phyloP scores from a whole-genome alignment of 2,797 vertebrate genomes.

The Sebastes nivosus region DNA sequence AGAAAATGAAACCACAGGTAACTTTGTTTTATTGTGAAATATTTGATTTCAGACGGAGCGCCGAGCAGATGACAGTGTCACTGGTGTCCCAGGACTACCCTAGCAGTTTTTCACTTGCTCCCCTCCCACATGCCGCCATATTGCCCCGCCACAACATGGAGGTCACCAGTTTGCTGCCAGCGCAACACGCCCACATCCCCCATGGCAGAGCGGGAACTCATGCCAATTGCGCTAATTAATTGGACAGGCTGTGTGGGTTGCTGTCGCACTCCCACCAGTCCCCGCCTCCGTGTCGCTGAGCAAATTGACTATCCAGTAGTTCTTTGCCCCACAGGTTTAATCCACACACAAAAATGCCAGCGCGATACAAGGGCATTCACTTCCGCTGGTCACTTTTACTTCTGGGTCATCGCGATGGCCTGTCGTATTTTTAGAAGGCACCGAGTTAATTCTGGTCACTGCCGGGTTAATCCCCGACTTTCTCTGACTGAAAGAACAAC shows the following conservation, averaged over 20 bases:
- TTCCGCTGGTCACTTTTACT: slow-evolving; percentile 73
- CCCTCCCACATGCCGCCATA: slow-evolving; percentile 36
- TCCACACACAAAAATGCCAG: slow-evolving; percentile 38
- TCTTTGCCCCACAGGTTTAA: slow-evolving; percentile 56
- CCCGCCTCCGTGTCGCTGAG: slow-evolving; percentile 57
- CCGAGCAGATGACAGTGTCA: background rate
- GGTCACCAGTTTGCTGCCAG: slow-evolving; percentile 69
- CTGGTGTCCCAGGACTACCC: slow-evolving; percentile 30
- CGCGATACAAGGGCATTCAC: slow-evolving; percentile 66
- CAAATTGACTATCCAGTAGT: slow-evolving; percentile 64
- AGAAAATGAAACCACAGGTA: slow-evolving; percentile 13
- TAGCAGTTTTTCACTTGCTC: slow-evolving; percentile 35
- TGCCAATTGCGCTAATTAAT: slow-evolving; percentile 82
- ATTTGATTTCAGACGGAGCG: slow-evolving; percentile 1
- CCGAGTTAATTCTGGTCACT: slow-evolving; percentile 68
- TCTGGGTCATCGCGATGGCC: slow-evolving; percentile 63
- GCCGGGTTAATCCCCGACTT: slow-evolving; percentile 63
- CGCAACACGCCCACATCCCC: slow-evolving; percentile 60
- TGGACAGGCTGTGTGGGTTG: slow-evolving; percentile 63
- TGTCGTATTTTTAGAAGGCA: slow-evolving; percentile 74
- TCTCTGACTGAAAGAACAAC: slow-evolving; percentile 64
- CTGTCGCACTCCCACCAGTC: slow-evolving; percentile 61
- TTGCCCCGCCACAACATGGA: slow-evolving; percentile 52
- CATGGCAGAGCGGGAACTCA: slow-evolving; percentile 61
- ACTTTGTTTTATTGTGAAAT: slow-evolving; percentile 5